These are phyloP conservation scores for Cheilosia vernalis DNA, from an alignment of 2,888 invertebrate species.

Conservation along the genomic window DNA sequence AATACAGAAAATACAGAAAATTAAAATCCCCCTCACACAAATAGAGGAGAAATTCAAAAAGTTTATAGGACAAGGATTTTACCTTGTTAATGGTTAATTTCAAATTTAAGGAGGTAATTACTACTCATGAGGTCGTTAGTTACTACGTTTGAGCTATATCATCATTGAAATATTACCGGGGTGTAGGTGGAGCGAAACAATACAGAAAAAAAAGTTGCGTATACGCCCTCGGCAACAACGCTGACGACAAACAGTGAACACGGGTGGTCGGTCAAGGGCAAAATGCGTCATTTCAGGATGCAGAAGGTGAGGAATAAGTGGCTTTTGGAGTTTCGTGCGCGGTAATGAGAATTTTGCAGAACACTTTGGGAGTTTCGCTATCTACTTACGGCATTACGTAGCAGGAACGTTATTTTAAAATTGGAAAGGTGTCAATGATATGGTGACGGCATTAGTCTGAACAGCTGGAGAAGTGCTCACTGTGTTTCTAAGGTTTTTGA, in stretches of 20 bases:
- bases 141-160: conserved; percentile 24
- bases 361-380: conserved; percentile 18
- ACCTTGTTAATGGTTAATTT: conserved; percentile 44
- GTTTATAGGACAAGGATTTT: conserved; percentile 20
- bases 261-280: conserved; percentile 65
- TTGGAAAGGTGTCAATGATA: neutral
- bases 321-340: conserved; percentile 49
- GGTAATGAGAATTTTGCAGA: conserved; percentile 49
- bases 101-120: conserved; percentile 61
- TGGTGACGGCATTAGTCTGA: too few species aligned
- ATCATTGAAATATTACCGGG: conserved; percentile 20
- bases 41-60: neutral
- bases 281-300: conserved; percentile 49
- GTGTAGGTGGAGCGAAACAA: neutral
- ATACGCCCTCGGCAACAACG: conserved; percentile 49
- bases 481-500: too few species aligned
- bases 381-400: neutral
- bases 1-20: too few species aligned
- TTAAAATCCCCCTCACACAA: neutral
- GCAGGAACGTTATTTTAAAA: neutral
- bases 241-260: conserved; percentile 3
- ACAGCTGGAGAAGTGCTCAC: too few species aligned
- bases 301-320: conserved; percentile 39
- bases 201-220: conserved; percentile 33
- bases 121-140: conserved; percentile 50